Base-by-base conservation (phyloP, 1,140 invertebrate genomes). In the Solen grandis region DNA sequence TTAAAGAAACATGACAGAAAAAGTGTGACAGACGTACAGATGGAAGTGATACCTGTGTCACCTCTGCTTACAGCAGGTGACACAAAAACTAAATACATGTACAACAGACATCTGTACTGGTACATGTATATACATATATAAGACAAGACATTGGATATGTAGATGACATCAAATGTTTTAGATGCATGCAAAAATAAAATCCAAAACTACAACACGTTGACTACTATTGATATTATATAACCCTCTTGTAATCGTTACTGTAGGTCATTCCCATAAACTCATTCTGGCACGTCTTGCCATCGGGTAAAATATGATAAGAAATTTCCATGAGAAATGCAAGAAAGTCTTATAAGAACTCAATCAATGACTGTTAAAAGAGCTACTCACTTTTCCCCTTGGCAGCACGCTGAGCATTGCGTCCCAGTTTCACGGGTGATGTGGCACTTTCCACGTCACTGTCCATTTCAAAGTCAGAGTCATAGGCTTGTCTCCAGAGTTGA, bases 371-470 rank as follows among this genome's bases (percentile, higher is more conserved):
- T 8, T 16, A 19, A 10, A 59, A 31, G 13, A 29, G 5, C 36
- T 66, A 27, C 46, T 72, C 22, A 72, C 68, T n/a, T 55, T 72
- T 46, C 27, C 22, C 33, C 14, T 31, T 27, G 8, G 68, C 68
- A 52, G 38, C 68, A 10, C 68, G 19, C 25, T 55, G 29, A 29
- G 68, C 68, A 55, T 72, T 72, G 31, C 68, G 29, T 1, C 68
- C 68, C 3, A 72, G 68, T 13, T 55, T 31, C 22, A 54, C 29
- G 22, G 52, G 68, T n/a, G 10, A 29, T 19, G 38, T 16, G 33
- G 54, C 68, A 2, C 16, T 2, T 31, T 62, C 65, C 46, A 36
- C 35, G 38, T 72, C 68, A 54, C 54, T n/a, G 16, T 72, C 52
- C 5, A 55, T 1, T 14, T 72, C 46, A 19, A 38, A 19, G 16